A percentile compares a stretch with the other conserved stretches of the same genome.
Evolutionary conservation across 2,888 invertebrate genomes (phyloP).

Genomic region (Sarcophaga subvicina): DNA sequence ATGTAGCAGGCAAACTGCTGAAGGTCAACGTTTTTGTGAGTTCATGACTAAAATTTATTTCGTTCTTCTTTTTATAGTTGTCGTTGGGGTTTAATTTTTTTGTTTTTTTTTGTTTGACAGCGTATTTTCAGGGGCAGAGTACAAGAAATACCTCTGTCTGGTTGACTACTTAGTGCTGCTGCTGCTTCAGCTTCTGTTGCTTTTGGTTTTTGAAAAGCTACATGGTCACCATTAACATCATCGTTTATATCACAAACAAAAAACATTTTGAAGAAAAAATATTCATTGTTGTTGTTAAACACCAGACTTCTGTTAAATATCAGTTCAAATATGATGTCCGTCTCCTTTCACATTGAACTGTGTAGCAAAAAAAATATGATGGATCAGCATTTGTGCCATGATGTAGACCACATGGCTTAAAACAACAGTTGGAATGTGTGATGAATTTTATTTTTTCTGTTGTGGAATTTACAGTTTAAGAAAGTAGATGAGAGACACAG

Average conservation of each 20-base stretch:
- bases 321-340: background rate
- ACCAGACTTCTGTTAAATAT: conserved; percentile 20
- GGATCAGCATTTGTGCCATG: background rate
- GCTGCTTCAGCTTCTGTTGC: conserved; percentile 9
- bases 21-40: conserved; percentile 42
- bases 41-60: conserved; percentile 41
- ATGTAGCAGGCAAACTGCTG: conserved; percentile 21
- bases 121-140: background rate
- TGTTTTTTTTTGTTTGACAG: background rate
- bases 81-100: too few relatives aligned
- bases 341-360: background rate
- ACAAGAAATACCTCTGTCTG: conserved; percentile 2
- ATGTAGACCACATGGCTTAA: background rate
- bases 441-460: background rate
- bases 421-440: background rate
- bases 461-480: background rate
- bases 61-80: background rate
- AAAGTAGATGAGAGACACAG: too few relatives aligned
- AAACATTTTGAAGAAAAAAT: background rate
- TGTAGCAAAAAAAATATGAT: background rate
- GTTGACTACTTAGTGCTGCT: background rate
- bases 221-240: conserved; percentile 48
- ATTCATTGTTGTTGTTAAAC: conserved; percentile 6
- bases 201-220: conserved; percentile 5
- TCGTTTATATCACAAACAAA: background rate